These are phyloP conservation scores for Dexiosoma caninum DNA, from an alignment of 2,888 invertebrate genomes.

Conservation along the genomic window DNA sequence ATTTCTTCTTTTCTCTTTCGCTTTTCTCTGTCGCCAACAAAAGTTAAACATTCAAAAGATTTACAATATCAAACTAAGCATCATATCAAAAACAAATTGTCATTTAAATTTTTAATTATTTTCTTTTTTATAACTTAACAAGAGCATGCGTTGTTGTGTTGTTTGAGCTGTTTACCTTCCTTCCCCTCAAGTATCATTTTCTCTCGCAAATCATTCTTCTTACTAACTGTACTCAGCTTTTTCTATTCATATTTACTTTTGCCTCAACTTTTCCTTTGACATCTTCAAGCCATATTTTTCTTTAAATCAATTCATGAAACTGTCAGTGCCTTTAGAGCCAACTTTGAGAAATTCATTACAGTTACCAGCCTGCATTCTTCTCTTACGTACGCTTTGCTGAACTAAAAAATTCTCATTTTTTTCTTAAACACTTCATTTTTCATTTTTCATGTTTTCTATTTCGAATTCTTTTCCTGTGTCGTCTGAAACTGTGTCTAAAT, in stretches of 20 bases:
- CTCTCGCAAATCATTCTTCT: background rate
- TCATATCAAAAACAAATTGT: slow-evolving; percentile 40
- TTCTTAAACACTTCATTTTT: background rate
- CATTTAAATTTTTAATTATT: slow-evolving; percentile 46
- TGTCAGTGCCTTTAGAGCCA: background rate
- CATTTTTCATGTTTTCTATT: background rate
- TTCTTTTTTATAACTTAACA: background rate
- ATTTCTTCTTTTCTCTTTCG: slow-evolving; percentile 7
- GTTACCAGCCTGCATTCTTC: background rate
- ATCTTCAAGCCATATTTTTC: background rate
- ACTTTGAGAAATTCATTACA: too few relatives aligned
- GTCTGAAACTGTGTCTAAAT: background rate
- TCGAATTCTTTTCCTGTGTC: background rate
- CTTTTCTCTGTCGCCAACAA: background rate
- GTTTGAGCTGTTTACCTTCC: background rate
- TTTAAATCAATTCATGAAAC: background rate
- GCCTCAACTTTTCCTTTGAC: background rate
- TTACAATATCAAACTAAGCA: background rate
- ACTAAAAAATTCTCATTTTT: background rate
- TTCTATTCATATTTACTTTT: background rate
- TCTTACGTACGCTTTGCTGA: background rate
- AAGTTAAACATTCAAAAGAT: too few relatives aligned
- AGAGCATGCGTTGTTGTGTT: background rate
- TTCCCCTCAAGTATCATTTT: background rate
- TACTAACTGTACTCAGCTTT: background rate